These are phyloP conservation scores for Malurus melanocephalus DNA, from an alignment of 2,113 vertebrate species.

Conservation along the genomic window DNA sequence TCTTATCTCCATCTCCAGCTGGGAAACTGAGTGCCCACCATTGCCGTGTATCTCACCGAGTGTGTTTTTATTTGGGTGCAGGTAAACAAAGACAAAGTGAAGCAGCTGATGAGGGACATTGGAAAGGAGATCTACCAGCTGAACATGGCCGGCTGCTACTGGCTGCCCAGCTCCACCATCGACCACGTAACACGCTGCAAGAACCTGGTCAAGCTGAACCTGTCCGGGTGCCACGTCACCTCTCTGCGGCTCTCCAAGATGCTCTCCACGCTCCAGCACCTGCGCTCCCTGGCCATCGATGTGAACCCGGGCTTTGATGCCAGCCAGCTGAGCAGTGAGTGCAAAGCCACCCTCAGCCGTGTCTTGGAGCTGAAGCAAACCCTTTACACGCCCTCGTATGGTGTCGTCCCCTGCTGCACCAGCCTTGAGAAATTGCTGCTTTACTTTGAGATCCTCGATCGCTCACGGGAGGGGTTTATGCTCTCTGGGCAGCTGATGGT, in stretches of 20 bases:
- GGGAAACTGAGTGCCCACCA: background rate
- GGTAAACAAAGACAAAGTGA: conserved; percentile 83
- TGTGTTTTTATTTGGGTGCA: conserved; percentile 54
- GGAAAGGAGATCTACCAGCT: conserved; percentile 84
- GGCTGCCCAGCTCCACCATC: conserved; percentile 82
- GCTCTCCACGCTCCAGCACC: conserved; percentile 79
- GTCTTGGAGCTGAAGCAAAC: conserved; percentile 91
- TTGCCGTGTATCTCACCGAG: background rate
- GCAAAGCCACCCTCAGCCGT: conserved; percentile 84
- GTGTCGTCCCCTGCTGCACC: conserved; percentile 91
- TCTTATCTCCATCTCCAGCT: background rate
- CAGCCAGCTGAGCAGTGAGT: conserved; percentile 84
- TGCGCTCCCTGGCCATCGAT: conserved; percentile 88
- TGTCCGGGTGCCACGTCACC: conserved; percentile 88
- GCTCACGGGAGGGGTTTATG: conserved; percentile 84
- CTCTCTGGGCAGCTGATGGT: conserved; percentile 93
- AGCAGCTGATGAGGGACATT: conserved; percentile 77
- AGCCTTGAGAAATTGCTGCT: conserved; percentile 89
- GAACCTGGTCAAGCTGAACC: conserved; percentile 84
- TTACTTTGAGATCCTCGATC: conserved; percentile 91
- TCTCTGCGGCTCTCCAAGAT: conserved; percentile 87
- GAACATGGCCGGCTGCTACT: conserved; percentile 91
- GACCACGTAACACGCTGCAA: conserved; percentile 84
- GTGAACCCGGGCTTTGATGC: conserved; percentile 85
- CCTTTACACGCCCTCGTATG: conserved; percentile 87